These are phyloP conservation scores for Australoheros scitulus DNA, from an alignment of 2,113 vertebrate species.

Conservation along the genomic window DNA sequence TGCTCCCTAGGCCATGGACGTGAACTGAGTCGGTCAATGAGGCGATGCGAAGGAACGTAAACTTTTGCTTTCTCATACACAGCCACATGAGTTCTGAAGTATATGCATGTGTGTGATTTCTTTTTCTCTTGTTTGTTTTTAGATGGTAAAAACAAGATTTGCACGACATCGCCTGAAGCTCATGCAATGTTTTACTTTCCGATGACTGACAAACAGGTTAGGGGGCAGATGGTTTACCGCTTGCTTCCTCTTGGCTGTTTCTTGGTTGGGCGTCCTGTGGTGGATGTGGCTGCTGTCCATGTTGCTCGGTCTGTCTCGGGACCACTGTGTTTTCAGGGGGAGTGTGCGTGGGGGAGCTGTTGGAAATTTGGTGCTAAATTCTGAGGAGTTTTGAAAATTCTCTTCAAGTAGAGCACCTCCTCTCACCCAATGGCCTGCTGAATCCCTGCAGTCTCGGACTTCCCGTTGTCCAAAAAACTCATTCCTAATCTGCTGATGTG, in stretches of 20 bases:
- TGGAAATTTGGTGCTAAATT: constrained; percentile 53
- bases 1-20: constrained; percentile 58
- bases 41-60: constrained; percentile 65
- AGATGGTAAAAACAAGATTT: constrained; percentile 75
- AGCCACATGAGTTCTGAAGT: constrained; percentile 70
- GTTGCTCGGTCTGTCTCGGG: constrained; percentile 71
- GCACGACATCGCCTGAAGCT: constrained; percentile 71
- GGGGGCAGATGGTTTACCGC: constrained; percentile 78
- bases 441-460: constrained; percentile 37
- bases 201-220: constrained; percentile 71
- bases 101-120: constrained; percentile 51
- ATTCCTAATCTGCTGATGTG: constrained; percentile 21
- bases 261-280: constrained; percentile 72
- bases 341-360: constrained; percentile 73
- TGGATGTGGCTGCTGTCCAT: constrained; percentile 76
- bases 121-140: constrained; percentile 29
- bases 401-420: constrained; percentile 23
- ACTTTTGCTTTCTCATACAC: constrained; percentile 72
- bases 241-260: constrained; percentile 79
- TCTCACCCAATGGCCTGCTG: constrained; percentile 25
- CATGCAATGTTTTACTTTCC: constrained; percentile 82
- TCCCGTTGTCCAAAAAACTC: constrained; percentile 46
- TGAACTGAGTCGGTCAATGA: constrained; percentile 67
- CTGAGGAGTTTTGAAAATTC: constrained; percentile 36
- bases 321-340: constrained; percentile 78